Percentiles rank a stretch among this genome's conserved stretches.
phyloP scores from a whole-genome alignment of 2,888 invertebrate species.

The Eilema caniola region DNA sequence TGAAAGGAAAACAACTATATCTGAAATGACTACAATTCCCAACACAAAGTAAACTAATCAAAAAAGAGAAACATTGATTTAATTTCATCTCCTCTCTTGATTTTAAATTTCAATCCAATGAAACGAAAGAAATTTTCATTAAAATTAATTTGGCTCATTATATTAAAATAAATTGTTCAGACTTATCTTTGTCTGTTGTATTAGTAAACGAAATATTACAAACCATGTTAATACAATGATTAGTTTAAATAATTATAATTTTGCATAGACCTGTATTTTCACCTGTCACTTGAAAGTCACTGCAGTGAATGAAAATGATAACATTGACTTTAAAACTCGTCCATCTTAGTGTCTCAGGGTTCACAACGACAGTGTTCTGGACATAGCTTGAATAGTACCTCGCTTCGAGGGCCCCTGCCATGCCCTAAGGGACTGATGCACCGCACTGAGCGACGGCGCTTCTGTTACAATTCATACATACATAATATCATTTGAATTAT shows the following conservation, averaged over 20 bases:
- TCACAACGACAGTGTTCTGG: constrained; percentile 43
- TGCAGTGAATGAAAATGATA: neutral
- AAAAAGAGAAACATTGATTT: neutral
- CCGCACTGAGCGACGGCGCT: constrained; percentile 78
- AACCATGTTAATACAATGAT: neutral
- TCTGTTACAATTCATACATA: constrained; percentile 63
- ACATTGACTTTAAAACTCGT: constrained; percentile 18
- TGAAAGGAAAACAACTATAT: too few relatives aligned
- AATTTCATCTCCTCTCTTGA: neutral
- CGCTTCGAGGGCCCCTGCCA: constrained; percentile 66
- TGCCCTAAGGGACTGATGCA: constrained; percentile 81
- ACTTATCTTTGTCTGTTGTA: too few relatives aligned
- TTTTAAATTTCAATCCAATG: too few relatives aligned
- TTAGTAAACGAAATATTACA: neutral
- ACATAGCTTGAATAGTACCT: constrained; percentile 57
- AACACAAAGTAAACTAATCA: neutral
- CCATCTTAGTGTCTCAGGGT: constrained; percentile 16
- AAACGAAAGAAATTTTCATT: too few relatives aligned
- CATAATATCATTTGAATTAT: constrained; percentile 4
- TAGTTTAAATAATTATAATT: neutral
- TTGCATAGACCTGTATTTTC: too few relatives aligned
- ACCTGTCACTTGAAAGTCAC: neutral
- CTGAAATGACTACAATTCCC: neutral
- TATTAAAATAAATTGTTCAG: too few relatives aligned
- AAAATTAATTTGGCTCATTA: too few relatives aligned